Percentiles rank a stretch among this genome's conserved stretches.
These are phyloP conservation scores for Palaemon carinicauda DNA, from an alignment of 1,140 invertebrate genomes.

Conservation along the genomic window DNA sequence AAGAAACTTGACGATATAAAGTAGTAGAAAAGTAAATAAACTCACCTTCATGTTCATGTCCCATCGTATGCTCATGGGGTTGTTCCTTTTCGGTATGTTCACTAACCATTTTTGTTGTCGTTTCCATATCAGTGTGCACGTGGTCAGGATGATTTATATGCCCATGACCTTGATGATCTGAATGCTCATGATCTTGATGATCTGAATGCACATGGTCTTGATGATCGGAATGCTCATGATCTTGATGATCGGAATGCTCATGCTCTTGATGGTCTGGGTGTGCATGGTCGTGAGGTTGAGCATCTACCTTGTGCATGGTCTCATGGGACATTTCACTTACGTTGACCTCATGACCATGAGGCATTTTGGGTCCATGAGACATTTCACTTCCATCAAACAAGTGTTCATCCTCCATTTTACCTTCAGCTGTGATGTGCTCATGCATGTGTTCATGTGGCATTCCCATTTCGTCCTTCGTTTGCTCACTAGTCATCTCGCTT, in stretches of 20 bases:
- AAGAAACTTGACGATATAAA: too few species aligned
- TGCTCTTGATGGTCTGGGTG: background rate
- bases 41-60: too few species aligned
- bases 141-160: background rate
- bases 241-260: background rate
- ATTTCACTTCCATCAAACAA: too few species aligned
- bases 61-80: too few species aligned
- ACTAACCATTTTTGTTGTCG: too few species aligned
- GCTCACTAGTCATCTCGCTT: background rate
- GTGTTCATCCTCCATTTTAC: conserved; percentile 10
- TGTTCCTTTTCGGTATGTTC: too few species aligned
- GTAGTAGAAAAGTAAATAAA: too few species aligned
- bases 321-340: background rate
- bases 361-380: background rate
- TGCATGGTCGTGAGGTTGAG: background rate
- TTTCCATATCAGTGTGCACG: too few species aligned
- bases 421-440: background rate
- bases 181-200: background rate
- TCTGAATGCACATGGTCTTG: background rate
- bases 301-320: background rate
- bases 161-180: background rate
- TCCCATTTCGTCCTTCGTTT: background rate
- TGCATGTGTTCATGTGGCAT: conserved; percentile 3
- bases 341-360: background rate
- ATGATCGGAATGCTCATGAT: background rate